Evolutionary conservation across 2,888 invertebrate species (phyloP), one percentile per base, ranked within the genome.

Genomic region (Seira sanloemensis): DNA sequence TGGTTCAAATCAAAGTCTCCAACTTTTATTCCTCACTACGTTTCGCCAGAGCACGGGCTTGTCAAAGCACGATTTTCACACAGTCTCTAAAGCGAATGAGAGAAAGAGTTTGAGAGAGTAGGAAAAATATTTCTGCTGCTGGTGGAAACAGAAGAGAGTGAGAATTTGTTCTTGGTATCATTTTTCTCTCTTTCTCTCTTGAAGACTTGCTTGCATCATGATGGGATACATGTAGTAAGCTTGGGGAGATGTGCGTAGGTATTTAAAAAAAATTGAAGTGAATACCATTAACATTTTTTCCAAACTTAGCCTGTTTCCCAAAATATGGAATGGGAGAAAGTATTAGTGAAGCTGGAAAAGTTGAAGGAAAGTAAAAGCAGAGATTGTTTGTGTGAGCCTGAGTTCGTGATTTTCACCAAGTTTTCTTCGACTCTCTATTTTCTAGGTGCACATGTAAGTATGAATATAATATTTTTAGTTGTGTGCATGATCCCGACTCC

Each of bases 1-100:
- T 68, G 80, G 66, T 66, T 73, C 80, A 73, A 80, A 80, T 80
- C 80, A 80, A 80, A 80, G 74, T 73, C 77, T 54, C 69, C 27
- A 21, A 12, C 19, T 76, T n/a, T 21, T 66, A 46, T 66, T 76
- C 37, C 37, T 21, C 37, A n/a, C 37, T 66, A 75, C 24, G 23
- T 62, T 37, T 18, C 25, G 1, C 69, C 1, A 16, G 12, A 37
- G 37, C 12, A 37, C n/a, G 37, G 12, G 5, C 37, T 37, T 37
- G 37, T 37, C 37, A 37, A 37, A 37, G 37, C 4, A 37, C 5
- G 37, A 37, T 37, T 37, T 37, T 37, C 37, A 37, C 37, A 37
- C 37, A 37, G 37, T 37, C 37, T 37, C 5, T 37, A 12, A n/a
- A 37, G 37, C 12, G 37, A 37, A 7, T 37, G n/a, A 4, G 37